Conservation (phyloP, 2,888 invertebrate species). For the Aelia acuminata region DNA sequence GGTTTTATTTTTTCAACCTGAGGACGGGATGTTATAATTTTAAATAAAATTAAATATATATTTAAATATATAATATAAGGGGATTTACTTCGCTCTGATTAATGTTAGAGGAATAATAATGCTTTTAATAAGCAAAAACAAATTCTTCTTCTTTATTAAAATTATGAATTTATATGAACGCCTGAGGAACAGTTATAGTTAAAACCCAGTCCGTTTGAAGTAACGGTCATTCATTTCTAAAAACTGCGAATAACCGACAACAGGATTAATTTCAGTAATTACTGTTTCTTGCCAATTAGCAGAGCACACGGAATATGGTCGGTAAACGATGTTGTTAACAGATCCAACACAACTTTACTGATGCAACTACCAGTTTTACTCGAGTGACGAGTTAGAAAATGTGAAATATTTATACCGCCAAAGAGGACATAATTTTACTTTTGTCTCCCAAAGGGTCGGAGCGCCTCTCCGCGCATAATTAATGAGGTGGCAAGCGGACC, state of each 20-base stretch:
- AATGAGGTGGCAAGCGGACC: background rate
- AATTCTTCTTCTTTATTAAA: no score
- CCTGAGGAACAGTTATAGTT: no score
- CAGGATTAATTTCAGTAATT: background rate
- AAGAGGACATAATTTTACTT: background rate
- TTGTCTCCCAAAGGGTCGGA: background rate
- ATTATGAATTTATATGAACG: no score
- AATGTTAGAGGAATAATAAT: no score
- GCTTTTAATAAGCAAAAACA: no score
- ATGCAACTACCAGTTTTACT: background rate
- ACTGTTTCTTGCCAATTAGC: background rate
- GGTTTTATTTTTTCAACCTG: no score
- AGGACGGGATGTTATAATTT: no score
- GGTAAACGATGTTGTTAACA: background rate
- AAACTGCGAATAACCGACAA: background rate
- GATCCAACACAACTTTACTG: conserved; percentile 10
- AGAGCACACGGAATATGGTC: background rate
- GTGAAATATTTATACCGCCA: background rate
- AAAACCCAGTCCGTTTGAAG: no score
- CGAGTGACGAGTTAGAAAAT: background rate
- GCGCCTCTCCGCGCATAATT: background rate
- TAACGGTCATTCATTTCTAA: no score
- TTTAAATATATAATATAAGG: no score
- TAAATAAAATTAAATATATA: no score
- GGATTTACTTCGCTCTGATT: no score